Conservation (phyloP, 2,113 vertebrate species). For the Marmota flaviventris region DNA sequence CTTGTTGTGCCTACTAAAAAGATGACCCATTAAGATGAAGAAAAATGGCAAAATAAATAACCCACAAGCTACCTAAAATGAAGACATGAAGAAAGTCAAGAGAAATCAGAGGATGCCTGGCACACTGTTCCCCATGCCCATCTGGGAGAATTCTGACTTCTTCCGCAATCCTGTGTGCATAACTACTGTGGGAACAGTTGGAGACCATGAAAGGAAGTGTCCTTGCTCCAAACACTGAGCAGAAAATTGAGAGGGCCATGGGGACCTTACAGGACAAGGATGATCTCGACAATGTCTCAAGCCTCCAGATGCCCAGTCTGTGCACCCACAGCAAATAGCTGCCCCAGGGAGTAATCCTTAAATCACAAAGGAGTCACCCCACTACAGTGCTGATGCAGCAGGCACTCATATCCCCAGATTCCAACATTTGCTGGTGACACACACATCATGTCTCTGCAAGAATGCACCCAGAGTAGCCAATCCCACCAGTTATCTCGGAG, state of each 20-base stretch:
- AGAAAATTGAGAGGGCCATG: background rate
- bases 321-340: background rate
- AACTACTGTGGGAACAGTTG: background rate
- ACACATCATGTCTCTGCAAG: background rate
- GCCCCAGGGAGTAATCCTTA: background rate
- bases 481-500: background rate
- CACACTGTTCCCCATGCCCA: background rate
- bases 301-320: too few relatives aligned
- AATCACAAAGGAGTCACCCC: too few relatives aligned
- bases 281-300: background rate
- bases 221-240: background rate
- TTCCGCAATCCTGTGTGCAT: background rate
- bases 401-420: background rate
- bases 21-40: background rate
- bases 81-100: background rate
- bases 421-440: background rate
- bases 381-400: background rate
- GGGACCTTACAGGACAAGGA: background rate
- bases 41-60: background rate
- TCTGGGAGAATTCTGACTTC: background rate
- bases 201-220: rapidly evolving
- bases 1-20: background rate
- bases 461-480: background rate
- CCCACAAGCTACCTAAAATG: background rate
- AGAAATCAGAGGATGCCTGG: background rate